Evolutionary conservation across 2,797 vertebrate genomes (phyloP), one percentile per base, ranked within the genome.

Genomic region (Choloepus didactylus): DNA sequence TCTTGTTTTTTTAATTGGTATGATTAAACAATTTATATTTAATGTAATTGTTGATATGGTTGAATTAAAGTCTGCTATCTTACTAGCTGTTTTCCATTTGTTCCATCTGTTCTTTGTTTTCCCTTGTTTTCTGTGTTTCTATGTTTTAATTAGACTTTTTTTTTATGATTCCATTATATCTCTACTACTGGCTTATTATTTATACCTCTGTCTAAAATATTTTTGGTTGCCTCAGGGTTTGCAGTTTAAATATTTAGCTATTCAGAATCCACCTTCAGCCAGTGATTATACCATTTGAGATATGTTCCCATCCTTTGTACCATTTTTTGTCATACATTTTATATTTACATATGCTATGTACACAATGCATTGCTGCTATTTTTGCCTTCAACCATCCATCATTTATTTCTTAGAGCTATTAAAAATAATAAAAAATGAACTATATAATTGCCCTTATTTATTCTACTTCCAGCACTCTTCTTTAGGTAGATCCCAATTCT

Each of bases 401-500:
- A 90, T 83, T 75, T 51, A 64, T 64, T n/a, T 83, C 59, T 64
- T 73, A 75, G 6, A 64, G 9, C 6, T 41, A 73, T 82, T 38
- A 69, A 69, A 69, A 69, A 9, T 82, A 64, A 82, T 56, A 81
- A 62, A 62, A 62, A 62, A 62, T 54, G 6, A 75, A 91, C n/a
- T 54, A 41, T 51, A 23, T 54, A 51, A 51, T 83, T 83, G 64
- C 73, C 11, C 5, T n/a, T 44, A 64, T 64, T 91, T 83, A 75
- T 54, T 83, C 54, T 6, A 91, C 64, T 89, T 83, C n/a, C 60
- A 75, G 72, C 44, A 73, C 56, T 82, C 67, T 81, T 81, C 64
- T 91, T 82, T 62, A 91, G 82, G 29, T 73, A 91, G 46, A 51
- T 51, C 16, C 56, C 54, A 31, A 83, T 91, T 73, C 83, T 44